Conservation (phyloP, 2,797 vertebrate genomes). For the Poecilia velifera region DNA sequence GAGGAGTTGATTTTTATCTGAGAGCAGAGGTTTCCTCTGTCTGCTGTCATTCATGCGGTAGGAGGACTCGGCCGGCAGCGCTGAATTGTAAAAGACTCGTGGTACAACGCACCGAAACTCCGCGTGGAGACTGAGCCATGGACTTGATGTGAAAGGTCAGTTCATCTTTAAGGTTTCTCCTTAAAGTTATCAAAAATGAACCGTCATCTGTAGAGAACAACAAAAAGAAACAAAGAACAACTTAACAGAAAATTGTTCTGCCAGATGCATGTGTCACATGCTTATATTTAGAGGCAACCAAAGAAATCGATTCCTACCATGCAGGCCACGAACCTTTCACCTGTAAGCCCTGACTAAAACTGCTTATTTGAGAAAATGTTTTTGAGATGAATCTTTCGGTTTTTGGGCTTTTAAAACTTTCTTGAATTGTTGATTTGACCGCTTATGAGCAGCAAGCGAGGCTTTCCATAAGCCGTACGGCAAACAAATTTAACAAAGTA, state of each 20-base stretch:
- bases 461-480: neutral
- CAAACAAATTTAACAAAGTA: neutral
- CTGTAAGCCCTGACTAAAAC: neutral
- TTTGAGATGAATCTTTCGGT: neutral
- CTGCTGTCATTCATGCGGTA: conserved; percentile 18
- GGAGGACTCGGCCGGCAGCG: conserved; percentile 4
- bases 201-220: neutral
- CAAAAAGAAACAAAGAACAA: neutral
- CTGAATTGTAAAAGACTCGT: conserved; percentile 4
- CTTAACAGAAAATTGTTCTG: neutral
- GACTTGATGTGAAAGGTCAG: conserved; percentile 13
- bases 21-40: conserved; percentile 35
- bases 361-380: neutral
- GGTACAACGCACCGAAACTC: neutral
- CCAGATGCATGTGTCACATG: neutral
- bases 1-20: conserved; percentile 62
- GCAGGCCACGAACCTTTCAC: neutral
- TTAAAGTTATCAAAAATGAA: neutral
- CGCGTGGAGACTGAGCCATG: conserved; percentile 9
- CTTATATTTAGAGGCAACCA: neutral
- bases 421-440: neutral
- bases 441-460: neutral
- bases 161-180: neutral
- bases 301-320: neutral
- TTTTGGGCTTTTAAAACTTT: neutral